phyloP scores from a whole-genome alignment of 2,113 vertebrate genomes.

The Eolophus roseicapilla region DNA sequence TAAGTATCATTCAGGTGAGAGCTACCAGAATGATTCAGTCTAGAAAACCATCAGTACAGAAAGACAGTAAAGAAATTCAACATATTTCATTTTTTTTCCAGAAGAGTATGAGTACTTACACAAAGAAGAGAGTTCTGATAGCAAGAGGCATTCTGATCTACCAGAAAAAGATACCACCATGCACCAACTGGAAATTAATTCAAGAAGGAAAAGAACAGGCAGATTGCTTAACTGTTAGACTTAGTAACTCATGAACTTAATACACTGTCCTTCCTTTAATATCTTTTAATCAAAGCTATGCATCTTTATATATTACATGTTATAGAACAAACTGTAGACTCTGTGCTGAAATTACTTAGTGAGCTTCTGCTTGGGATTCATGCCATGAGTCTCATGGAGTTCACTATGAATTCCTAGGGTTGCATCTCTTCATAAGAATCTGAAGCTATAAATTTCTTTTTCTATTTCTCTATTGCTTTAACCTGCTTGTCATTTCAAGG shows the following conservation, averaged over 20 bases:
- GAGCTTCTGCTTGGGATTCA: neutral
- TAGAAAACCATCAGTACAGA: neutral
- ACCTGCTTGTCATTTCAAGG: neutral
- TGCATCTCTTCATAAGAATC: neutral
- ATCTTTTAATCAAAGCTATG: neutral
- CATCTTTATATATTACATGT: neutral
- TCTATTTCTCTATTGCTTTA: neutral
- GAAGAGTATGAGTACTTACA: neutral
- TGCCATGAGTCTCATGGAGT: neutral
- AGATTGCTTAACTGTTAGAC: neutral
- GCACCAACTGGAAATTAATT: neutral
- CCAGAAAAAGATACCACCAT: neutral
- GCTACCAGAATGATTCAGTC: neutral
- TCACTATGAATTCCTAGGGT: neutral
- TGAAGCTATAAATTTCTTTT: neutral
- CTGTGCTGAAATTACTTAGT: neutral
- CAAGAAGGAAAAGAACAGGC: neutral
- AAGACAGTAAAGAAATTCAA: neutral
- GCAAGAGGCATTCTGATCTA: neutral
- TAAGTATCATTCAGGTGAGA: neutral
- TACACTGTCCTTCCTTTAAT: neutral
- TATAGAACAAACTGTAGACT: neutral
- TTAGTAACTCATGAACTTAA: neutral
- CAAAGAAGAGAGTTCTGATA: neutral
- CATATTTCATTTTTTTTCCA: neutral